Base-by-base conservation (phyloP, 2,113 vertebrate genomes). In the Fulica atra region DNA sequence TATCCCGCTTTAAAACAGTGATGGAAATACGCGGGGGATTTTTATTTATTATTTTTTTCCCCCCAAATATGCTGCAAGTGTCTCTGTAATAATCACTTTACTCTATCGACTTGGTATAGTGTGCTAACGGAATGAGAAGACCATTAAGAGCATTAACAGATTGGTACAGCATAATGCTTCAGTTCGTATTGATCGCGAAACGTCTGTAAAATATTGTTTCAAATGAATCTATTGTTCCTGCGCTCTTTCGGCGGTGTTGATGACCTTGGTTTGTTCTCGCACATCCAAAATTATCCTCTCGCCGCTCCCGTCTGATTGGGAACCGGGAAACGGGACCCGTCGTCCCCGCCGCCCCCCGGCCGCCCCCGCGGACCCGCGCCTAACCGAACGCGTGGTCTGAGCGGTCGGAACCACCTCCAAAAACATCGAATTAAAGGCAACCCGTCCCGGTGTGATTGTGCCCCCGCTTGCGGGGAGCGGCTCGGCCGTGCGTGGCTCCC, bases 91-190 rank as follows among this genome's bases (percentile, higher is more conserved):
- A 98, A 98, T 99, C 98, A 97, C 97, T 98, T 98, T 98, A 96
- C 96, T 95, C 91, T 98, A 99, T 99, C 97, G 99, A 99, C 98
- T 98, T 35, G 97, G 97, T 92, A 96, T 79, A 97, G 97, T 96
- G 96, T 86, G 98, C 98, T 97, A 98, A 97, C 98, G 98, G 98
- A 98, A 97, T 98, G 97, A 98, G 97, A 97, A 97, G 97, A 97
- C 99, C 99, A 99, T 99, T 99, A 99, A 92, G 98, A 97, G 98
- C 98, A 99, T 99, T 98, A 99, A 99, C 99, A 98, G 98, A 99
- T 99, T 98, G 97, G 96, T 96, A 97, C 98, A 97, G 98, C 98
- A 98, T 98, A 98, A 99, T 98, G 98, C 98, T 98, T 98, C 98
- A 98, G 98, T 97, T 97, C 97, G 53, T 99, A 99, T 99, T 98